Evolutionary conservation across 2,888 invertebrate species (phyloP), one percentile per base, ranked within the genome.

Genomic region (Rhagium mordax): DNA sequence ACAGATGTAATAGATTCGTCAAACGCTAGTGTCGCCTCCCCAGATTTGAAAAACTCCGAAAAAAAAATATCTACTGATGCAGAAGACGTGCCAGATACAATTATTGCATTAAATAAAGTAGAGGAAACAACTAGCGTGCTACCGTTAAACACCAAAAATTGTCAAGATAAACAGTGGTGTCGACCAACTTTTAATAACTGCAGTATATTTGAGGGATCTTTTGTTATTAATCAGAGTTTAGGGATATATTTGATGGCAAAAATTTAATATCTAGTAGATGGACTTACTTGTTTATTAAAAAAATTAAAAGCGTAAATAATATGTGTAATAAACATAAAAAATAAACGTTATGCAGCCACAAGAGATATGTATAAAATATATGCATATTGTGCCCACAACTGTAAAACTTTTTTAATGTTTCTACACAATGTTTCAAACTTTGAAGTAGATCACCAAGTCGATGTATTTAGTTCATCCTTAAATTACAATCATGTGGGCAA

Each of bases 281-380:
- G 29, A 59, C 57, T n/a, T 27, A 15, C 16, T 27, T 59, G 5
- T 53, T 53, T 53, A 13, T 20, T 8, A 53, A 53, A 59, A 59
- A 29, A 24, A 59, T 59, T 6, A 59, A 59, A 59, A 29, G 27
- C 27, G 57, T 59, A n/a, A 59, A 59, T 16, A 59, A 59, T 59
- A n/a, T 59, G 62, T n/a, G 48, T 48, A 16, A 48, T 27, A 48
- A 69, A 69, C 51, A 51, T 61, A n/a, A 69, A 69, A 49, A 49
- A 13, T 27, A 47, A 15, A 15, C 27, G 60, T 6, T 69, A 60
- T 55, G 21, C 47, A 2, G 20, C 8, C 4, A 57, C 47, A 13
- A 18, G 13, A 21, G 67, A 59, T 21, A 1, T 67, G 29, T 29
- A 67, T 20, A 55, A 67, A 57, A 20, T 61, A 53, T 53, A 49